Evolutionary conservation across 1,140 invertebrate species (phyloP), one percentile per base, ranked within the genome.

Genomic region (Holcopasites calliopsidis): DNA sequence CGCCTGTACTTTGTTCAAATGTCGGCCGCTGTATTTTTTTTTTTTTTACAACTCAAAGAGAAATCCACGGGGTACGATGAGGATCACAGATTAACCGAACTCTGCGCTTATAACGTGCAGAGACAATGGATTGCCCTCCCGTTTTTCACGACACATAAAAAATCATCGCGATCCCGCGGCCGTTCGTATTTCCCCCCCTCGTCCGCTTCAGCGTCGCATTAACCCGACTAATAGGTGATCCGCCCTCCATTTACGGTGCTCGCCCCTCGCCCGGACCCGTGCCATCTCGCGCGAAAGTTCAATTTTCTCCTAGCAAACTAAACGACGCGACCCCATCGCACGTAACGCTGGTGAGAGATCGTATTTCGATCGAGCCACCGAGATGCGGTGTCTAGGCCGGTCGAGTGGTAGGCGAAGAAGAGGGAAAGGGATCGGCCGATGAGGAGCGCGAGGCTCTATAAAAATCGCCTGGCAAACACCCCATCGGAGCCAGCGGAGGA

Each of bases 301-400:
- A 79, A 69, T 80, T 70, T 78, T 57, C 52, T 40, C 21, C 44
- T 10, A n/a, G 44, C n/a, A 44, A 21, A 23, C 49, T 26, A 78
- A 79, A 74, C 60, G 55, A 50, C 33, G 28, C 26, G n/a, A n/a
- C n/a, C n/a, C n/a, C n/a, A n/a, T n/a, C n/a, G n/a, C n/a, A n/a
- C n/a, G n/a, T n/a, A n/a, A n/a, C n/a, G n/a, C n/a, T n/a, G n/a
- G n/a, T n/a, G n/a, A n/a, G n/a, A n/a, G n/a, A 81, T 81, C 61
- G 79, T 44, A 76, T 81, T 81, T 65, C 80, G 54, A 65, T 75
- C 61, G 72, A 76, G 62, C 40, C n/a, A 49, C 16, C 50, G 21
- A n/a, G n/a, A n/a, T n/a, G n/a, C n/a, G n/a, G n/a, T n/a, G 50
- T n/a, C 33, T 26, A 31, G 50, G 33, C 65, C 40, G 60, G 11